Base-by-base conservation (phyloP, 2,113 vertebrate genomes). In the Anolis carolinensis region DNA sequence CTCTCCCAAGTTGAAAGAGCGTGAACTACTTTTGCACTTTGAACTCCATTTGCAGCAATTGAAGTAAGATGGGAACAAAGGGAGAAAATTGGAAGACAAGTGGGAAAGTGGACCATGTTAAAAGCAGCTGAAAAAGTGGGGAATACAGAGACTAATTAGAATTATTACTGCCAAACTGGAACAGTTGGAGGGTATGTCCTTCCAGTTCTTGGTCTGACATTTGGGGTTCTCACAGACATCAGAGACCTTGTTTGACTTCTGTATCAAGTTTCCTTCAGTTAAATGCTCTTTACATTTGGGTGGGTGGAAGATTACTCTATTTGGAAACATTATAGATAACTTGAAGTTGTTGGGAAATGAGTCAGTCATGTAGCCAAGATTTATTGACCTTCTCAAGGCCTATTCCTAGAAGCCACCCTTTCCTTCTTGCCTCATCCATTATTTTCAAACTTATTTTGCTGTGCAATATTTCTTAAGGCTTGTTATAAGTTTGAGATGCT, bases 401-500 rank as follows among this genome's bases (percentile, higher is more conserved):
- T 0, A 7, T n/a, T 70, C 52, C 62, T 86, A 0, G 0, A 85
- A n/a, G 48, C 1, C 27, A 76, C 44, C 36, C 39, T 81, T 80
- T 80, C 44, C 23, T 65, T 20, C 30, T 13, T 3, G 5, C n/a
- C 16, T 13, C 23, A 13, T 59, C 55, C 71, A 87, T 75, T 68
- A 79, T 90, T 82, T 68, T 78, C 55, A 44, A 34, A 81, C 39
- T 3, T 36, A 73, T 81, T 72, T 39, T 85, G 55, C 91, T 88
- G 4, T 83, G 73, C 4, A 63, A 91, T 89, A 36, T 90, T 94
- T 79, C 68, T 59, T 55, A 76, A 92, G 88, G 86, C 86, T 92
- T 85, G 81, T 93, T 90, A 10, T 72, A 44, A 87, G 92, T 93
- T 2, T 86, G 90, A 87, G 92, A 91, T 92, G 86, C 95, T 96